Evolutionary conservation across 2,113 vertebrate genomes (phyloP).

Genomic region (Xenopus borealis): DNA sequence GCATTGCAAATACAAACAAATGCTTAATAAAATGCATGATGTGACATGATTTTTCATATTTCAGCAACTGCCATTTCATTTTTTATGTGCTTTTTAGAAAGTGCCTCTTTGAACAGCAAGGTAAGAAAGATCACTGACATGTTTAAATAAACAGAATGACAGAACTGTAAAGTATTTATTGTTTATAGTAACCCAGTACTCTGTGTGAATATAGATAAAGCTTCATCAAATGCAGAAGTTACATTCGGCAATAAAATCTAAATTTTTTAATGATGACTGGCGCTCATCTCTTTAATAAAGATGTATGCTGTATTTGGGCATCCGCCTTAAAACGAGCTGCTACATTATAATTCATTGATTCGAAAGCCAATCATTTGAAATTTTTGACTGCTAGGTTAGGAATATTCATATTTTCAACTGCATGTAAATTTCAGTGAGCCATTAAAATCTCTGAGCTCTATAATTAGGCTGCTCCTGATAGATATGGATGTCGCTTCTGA

Average conservation of each 20-base stretch:
- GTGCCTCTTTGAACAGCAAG: no score
- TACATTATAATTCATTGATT: slow-evolving; percentile 59
- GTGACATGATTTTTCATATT: no score
- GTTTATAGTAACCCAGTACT: not conserved
- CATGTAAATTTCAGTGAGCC: slow-evolving; percentile 74
- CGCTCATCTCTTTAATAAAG: slow-evolving; percentile 43
- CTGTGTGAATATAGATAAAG: slow-evolving; percentile 21
- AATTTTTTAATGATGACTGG: slow-evolving; percentile 41
- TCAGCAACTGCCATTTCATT: no score
- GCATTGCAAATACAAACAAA: no score
- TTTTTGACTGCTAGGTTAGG: slow-evolving; percentile 58
- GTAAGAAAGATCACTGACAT: not conserved
- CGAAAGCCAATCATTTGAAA: slow-evolving; percentile 63
- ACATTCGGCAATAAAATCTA: slow-evolving; percentile 19
- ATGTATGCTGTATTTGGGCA: slow-evolving; percentile 33
- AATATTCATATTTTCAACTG: slow-evolving; percentile 68
- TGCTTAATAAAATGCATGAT: no score
- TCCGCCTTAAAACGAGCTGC: slow-evolving; percentile 49
- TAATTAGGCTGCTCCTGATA: slow-evolving; percentile 74
- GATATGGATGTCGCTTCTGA: slow-evolving; percentile 65
- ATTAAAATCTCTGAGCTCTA: slow-evolving; percentile 72
- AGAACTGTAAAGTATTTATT: slow-evolving; percentile 11
- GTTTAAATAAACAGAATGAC: slow-evolving; percentile 8
- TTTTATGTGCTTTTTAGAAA: no score
- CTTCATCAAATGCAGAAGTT: slow-evolving; percentile 4